A percentile compares a stretch with the other conserved stretches of the same genome.
These are phyloP conservation scores for Aphyosemion australe DNA, from an alignment of 2,113 vertebrate species.

Conservation along the genomic window DNA sequence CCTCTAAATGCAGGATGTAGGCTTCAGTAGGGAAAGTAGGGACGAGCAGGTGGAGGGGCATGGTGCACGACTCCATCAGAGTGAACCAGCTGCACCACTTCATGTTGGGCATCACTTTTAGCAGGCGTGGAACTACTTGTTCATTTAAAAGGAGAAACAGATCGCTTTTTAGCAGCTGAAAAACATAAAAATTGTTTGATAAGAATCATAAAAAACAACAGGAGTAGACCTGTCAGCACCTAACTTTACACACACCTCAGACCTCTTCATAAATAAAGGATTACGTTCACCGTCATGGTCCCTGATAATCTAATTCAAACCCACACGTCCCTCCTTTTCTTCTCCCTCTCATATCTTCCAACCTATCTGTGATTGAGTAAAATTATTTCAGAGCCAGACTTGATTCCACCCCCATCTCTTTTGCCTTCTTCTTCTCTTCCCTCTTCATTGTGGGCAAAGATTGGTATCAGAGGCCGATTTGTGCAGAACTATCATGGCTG, in stretches of 20 bases:
- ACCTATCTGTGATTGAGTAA: conserved; percentile 48
- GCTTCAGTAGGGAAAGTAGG: conserved; percentile 59
- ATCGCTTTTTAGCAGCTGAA: background rate
- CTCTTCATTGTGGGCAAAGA: conserved; percentile 48
- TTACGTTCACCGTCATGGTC: conserved; percentile 9
- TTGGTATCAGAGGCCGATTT: conserved; percentile 59
- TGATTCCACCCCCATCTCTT: conserved; percentile 30
- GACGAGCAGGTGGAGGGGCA: conserved; percentile 61
- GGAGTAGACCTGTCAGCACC: background rate
- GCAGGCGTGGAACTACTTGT: conserved; percentile 14
- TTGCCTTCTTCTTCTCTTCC: background rate
- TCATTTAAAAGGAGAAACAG: background rate
- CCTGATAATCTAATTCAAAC: conserved; percentile 37
- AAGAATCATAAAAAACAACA: background rate
- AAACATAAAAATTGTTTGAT: background rate
- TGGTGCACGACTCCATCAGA: conserved; percentile 42
- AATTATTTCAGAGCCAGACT: conserved; percentile 40
- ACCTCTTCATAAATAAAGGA: conserved; percentile 15
- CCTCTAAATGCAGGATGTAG: conserved; percentile 78
- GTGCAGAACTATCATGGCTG: conserved; percentile 56
- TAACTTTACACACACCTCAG: background rate
- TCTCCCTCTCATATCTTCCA: conserved; percentile 20
- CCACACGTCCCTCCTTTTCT: conserved; percentile 21
- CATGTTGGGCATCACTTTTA: conserved; percentile 32
- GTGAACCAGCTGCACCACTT: conserved; percentile 62